Evolutionary conservation across 64 coral and sea anemone genomes (phyloP).

Genomic region (Montipora efflorescens): DNA sequence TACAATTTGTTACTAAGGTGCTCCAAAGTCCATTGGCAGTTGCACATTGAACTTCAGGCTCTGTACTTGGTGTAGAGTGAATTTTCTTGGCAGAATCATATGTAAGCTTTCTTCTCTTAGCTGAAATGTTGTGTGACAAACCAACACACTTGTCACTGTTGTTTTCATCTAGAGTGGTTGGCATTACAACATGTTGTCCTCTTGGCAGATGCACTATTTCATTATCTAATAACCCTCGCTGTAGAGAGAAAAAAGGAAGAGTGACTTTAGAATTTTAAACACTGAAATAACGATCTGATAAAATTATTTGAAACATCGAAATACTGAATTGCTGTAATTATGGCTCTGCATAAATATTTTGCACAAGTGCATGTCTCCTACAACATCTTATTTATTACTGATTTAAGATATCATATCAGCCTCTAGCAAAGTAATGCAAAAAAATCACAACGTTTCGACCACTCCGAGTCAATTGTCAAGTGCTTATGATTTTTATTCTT

Average conservation of each 20-base stretch:
- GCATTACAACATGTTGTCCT: conserved; percentile 32
- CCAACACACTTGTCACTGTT: conserved; percentile 63
- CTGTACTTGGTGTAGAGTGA: conserved; percentile 11
- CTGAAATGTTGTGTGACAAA: conserved; percentile 53
- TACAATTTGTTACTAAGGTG: conserved; percentile 23
- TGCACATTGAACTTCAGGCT: conserved; percentile 1
- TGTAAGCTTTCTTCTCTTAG: conserved; percentile 63
- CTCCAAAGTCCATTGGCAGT: conserved; percentile 52
- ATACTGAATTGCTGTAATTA: conserved; percentile 35
- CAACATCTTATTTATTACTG: neutral
- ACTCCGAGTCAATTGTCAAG: no score
- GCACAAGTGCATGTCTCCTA: no score
- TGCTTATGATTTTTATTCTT: no score
- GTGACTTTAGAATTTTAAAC: conserved; percentile 15
- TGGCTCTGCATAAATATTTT: conserved; percentile 18
- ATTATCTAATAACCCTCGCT: conserved; percentile 60
- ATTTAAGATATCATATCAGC: neutral
- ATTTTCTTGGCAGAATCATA: conserved; percentile 48
- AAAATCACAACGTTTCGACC: no score
- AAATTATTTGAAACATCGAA: neutral
- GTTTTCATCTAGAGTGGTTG: conserved; percentile 66
- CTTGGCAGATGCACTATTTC: conserved; percentile 65
- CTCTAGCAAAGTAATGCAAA: neutral
- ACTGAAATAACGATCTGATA: conserved; percentile 21
- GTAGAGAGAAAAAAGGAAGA: conserved; percentile 40